These are phyloP conservation scores for Sphinx pinastri DNA, from an alignment of 2,888 invertebrate genomes.

Conservation along the genomic window DNA sequence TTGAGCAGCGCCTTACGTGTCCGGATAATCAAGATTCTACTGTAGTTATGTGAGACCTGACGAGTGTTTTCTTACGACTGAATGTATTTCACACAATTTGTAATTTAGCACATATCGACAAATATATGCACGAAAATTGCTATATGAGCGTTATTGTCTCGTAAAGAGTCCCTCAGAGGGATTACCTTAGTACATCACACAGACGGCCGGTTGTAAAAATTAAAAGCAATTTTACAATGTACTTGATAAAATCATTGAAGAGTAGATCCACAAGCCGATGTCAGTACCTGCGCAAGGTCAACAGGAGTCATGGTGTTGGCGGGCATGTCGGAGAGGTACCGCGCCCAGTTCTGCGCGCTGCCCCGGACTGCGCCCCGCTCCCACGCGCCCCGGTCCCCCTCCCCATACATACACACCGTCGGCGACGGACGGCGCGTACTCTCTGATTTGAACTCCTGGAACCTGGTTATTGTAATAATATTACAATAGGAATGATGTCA, in stretches of 20 bases:
- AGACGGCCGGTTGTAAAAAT: background rate
- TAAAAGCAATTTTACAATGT: no score
- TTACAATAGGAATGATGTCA: background rate
- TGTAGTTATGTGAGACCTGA: no score
- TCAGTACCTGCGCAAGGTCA: conserved; percentile 85
- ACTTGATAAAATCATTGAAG: no score
- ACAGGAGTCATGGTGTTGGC: conserved; percentile 91
- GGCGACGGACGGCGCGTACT: conserved; percentile 37
- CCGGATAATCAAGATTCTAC: no score
- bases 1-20: no score
- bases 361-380: conserved; percentile 85
- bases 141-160: no score
- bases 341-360: conserved; percentile 90
- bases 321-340: conserved; percentile 89
- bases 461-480: conserved; percentile 44
- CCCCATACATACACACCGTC: conserved; percentile 40
- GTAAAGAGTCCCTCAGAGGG: no score
- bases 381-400: conserved; percentile 68
- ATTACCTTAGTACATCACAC: no score
- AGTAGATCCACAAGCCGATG: background rate
- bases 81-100: no score
- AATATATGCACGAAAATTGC: no score
- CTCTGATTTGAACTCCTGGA: conserved; percentile 73
- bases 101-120: no score
- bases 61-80: no score